Conservation (phyloP, 2,113 vertebrate species). For the Crotalus tigris region DNA sequence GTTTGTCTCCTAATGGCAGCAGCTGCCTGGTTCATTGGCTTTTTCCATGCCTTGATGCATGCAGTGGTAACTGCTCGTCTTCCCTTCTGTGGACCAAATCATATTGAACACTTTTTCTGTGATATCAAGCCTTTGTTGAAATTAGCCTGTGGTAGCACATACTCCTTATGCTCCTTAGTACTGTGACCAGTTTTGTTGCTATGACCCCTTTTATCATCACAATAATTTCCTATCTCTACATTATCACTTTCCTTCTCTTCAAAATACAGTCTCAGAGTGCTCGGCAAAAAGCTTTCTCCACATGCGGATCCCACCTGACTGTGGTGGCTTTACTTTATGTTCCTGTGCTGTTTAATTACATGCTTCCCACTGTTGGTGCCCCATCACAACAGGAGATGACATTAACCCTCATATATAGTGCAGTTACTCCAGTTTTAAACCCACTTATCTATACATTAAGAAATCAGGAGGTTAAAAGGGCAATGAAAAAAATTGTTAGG, state of each 20-base stretch:
- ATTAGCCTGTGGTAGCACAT: conserved; percentile 40
- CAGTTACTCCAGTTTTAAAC: conserved; percentile 62
- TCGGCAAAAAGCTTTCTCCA: conserved; percentile 43
- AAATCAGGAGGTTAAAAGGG: conserved; percentile 60
- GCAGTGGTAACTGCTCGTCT: conserved; percentile 26
- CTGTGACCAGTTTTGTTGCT: conserved; percentile 21
- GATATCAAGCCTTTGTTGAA: conserved; percentile 41
- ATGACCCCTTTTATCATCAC: conserved; percentile 36
- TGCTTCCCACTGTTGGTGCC: conserved; percentile 5
- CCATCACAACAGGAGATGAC: not conserved
- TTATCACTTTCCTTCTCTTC: conserved; percentile 37
- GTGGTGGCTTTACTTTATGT: conserved; percentile 46
- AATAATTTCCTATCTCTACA: conserved; percentile 45
- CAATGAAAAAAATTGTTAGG: conserved; percentile 41
- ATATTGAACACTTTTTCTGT: conserved; percentile 54
- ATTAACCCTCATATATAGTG: conserved; percentile 44
- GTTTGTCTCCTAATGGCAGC: not conserved
- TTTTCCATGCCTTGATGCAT: conserved; percentile 32
- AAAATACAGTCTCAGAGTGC: conserved; percentile 31
- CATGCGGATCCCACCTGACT: conserved; percentile 36
- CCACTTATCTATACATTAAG: conserved; percentile 64
- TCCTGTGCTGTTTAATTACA: conserved; percentile 46
- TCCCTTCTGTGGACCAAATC: conserved; percentile 19
- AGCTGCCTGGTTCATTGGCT: conserved; percentile 29
- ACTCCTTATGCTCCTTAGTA: conserved; percentile 15